Evolutionary conservation across 1,140 invertebrate species (phyloP).

Genomic region (Pseudobourletiella spinata): DNA sequence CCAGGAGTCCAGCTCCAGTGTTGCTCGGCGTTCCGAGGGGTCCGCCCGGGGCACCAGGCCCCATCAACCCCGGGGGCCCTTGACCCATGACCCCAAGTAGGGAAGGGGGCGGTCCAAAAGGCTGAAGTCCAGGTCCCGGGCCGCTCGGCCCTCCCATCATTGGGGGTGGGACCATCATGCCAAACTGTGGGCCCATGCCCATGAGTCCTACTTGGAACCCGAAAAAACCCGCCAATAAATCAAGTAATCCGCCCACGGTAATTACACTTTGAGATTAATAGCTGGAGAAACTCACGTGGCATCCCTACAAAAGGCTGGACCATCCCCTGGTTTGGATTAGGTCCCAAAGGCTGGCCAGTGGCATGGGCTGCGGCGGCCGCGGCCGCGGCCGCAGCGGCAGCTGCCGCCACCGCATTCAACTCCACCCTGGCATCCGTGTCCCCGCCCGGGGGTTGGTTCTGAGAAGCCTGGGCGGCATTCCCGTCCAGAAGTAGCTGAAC

Average conservation of each 20-base stretch:
- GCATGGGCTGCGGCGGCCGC: neutral
- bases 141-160: slow-evolving; percentile 15
- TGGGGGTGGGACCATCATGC: slow-evolving; percentile 23
- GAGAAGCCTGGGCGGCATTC: neutral
- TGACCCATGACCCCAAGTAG: neutral
- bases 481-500: neutral
- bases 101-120: neutral
- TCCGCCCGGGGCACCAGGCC: neutral
- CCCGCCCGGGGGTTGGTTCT: neutral
- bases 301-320: slow-evolving; percentile 1
- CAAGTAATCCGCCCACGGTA: no score
- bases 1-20: slow-evolving; percentile 25
- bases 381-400: neutral
- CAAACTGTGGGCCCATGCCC: neutral
- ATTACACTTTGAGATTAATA: no score
- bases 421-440: neutral
- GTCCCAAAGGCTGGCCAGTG: neutral
- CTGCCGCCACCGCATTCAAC: neutral
- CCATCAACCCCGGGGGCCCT: neutral
- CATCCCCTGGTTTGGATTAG: neutral
- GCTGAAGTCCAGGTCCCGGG: neutral
- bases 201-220: neutral
- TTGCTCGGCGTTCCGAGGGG: neutral
- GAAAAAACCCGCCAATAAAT: neutral
- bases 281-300: neutral